phyloP scores from a whole-genome alignment of 1,140 invertebrate genomes.

The Trachymyrmex septentrionalis region DNA sequence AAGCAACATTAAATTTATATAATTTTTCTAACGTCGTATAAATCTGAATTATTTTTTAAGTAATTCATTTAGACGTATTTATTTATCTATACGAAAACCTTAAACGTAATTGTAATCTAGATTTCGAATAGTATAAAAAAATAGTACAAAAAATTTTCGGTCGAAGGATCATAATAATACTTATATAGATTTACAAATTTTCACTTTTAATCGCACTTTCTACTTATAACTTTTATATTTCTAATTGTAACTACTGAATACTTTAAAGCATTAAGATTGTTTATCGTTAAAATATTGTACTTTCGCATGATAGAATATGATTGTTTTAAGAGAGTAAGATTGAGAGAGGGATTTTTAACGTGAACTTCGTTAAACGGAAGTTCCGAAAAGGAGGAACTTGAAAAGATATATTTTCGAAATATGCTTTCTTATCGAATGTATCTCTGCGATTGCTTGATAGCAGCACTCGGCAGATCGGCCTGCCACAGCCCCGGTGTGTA shows the following conservation, averaged over 20 bases:
- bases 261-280: background rate
- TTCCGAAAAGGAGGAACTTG: background rate
- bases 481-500: slow-evolving; percentile 87
- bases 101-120: background rate
- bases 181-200: too few relatives aligned
- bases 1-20: background rate
- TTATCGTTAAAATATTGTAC: slow-evolving; percentile 2
- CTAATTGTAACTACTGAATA: background rate
- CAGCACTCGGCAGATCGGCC: slow-evolving; percentile 86
- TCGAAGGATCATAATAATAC: too few relatives aligned
- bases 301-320: background rate
- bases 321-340: background rate
- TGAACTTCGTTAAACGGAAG: background rate
- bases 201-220: too few relatives aligned
- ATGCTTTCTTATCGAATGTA: slow-evolving; percentile 37
- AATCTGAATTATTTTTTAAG: slow-evolving; percentile 1
- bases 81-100: background rate
- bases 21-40: background rate
- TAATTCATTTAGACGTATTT: background rate
- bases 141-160: too few relatives aligned
- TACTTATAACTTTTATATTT: too few relatives aligned
- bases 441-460: slow-evolving; percentile 55
- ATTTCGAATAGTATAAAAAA: too few relatives aligned
- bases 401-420: background rate
- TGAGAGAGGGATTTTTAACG: background rate